Conservation (phyloP, 2,113 vertebrate species). For the Arenaria interpres region DNA sequence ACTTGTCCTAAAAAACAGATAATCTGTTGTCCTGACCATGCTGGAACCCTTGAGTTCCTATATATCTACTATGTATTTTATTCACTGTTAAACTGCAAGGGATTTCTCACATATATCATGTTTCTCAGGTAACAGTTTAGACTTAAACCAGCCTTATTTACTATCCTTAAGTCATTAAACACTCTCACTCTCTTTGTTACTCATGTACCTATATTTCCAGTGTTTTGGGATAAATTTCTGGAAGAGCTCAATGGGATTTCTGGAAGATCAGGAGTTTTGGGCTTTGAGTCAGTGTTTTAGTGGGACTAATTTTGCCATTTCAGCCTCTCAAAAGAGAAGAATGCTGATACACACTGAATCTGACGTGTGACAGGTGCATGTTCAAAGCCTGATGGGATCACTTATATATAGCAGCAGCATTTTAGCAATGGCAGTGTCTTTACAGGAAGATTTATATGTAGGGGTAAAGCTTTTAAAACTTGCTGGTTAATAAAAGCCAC, state of each 20-base stretch:
- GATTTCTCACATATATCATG: not conserved
- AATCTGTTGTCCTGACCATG: not conserved
- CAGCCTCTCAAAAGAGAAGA: not conserved
- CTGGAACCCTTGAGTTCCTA: not conserved
- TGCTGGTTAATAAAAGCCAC: not conserved
- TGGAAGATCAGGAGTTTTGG: not conserved
- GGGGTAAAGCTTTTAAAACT: not conserved
- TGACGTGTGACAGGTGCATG: not conserved
- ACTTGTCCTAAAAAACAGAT: not conserved
- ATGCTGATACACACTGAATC: not conserved
- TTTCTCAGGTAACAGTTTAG: not conserved
- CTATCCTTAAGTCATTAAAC: not conserved
- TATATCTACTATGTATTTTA: not conserved
- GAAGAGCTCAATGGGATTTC: not conserved
- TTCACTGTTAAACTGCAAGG: not conserved
- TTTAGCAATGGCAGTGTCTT: not conserved
- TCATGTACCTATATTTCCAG: not conserved
- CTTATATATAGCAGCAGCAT: not conserved
- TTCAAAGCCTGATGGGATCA: not conserved
- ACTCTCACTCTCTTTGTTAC: not conserved
- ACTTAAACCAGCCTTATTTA: not conserved
- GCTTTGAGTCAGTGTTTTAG: not conserved
- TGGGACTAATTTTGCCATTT: not conserved
- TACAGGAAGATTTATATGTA: not conserved
- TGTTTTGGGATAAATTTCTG: not conserved